phyloP scores from a whole-genome alignment of 2,113 vertebrate species.

The Brachyistius frenatus region DNA sequence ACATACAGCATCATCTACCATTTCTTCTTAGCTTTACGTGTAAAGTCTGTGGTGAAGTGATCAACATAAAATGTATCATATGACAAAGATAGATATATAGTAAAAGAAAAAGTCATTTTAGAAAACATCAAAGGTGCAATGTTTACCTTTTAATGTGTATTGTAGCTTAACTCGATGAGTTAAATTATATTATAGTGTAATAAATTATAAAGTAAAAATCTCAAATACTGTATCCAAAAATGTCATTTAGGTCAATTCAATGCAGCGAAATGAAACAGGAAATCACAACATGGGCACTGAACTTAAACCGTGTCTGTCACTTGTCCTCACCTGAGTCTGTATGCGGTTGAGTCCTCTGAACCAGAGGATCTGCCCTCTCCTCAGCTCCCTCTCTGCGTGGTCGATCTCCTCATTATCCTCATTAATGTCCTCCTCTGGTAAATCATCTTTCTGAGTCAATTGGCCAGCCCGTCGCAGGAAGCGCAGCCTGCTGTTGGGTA shows the following conservation, averaged over 20 bases:
- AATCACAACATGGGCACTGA: too few relatives aligned
- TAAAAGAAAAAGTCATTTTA: slow-evolving; percentile 3
- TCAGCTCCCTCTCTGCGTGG: slow-evolving; percentile 95
- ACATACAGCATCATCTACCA: slow-evolving; percentile 7
- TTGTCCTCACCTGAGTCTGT: slow-evolving; percentile 93
- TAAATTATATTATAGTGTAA: too few relatives aligned
- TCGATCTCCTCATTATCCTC: slow-evolving; percentile 98
- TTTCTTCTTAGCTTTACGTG: slow-evolving; percentile 8
- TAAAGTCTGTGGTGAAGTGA: background rate
- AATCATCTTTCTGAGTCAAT: slow-evolving; percentile 93
- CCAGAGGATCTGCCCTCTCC: slow-evolving; percentile 98
- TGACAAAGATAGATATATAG: slow-evolving; percentile 16
- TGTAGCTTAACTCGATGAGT: too few relatives aligned
- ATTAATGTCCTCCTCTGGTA: slow-evolving; percentile 93
- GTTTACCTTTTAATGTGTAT: background rate
- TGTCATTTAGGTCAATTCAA: background rate
- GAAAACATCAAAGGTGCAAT: slow-evolving; percentile 5
- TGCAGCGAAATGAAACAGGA: background rate
- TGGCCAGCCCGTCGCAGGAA: slow-evolving; percentile 95
- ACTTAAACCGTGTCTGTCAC: background rate
- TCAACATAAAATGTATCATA: background rate
- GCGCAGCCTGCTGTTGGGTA: slow-evolving; percentile 95
- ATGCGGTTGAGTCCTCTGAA: slow-evolving; percentile 98
- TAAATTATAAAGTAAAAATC: too few relatives aligned
- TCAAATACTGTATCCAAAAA: background rate